Evolutionary conservation across 2,888 invertebrate species (phyloP).

Genomic region (Drosophila gaucha): DNA sequence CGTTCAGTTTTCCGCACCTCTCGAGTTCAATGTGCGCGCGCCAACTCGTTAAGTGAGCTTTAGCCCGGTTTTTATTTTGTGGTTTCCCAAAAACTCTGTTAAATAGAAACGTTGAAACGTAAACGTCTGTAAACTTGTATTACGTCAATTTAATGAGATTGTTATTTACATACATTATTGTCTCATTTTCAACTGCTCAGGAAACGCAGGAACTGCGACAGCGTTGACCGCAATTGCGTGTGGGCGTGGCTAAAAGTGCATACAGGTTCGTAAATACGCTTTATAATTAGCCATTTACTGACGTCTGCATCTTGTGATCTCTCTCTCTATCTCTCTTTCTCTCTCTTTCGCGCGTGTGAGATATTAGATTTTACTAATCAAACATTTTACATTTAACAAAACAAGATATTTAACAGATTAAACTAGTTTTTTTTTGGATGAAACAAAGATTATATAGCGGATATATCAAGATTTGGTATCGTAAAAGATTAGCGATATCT

Average conservation of each 20-base stretch:
- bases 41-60: slow-evolving; percentile 40
- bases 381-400: no score
- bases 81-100: slow-evolving; percentile 12
- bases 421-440: no score
- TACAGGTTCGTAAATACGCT: slow-evolving; percentile 44
- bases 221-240: slow-evolving; percentile 3
- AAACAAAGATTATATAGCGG: no score
- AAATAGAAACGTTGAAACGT: no score
- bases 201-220: background rate
- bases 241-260: slow-evolving; percentile 26
- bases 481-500: no score
- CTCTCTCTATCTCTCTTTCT: background rate
- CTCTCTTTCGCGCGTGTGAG: background rate
- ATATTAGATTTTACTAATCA: no score
- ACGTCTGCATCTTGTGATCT: background rate
- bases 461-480: no score
- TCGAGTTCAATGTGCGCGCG: slow-evolving; percentile 54
- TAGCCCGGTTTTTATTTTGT: background rate
- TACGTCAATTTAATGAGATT: slow-evolving; percentile 22
- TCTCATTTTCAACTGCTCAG: slow-evolving; percentile 29
- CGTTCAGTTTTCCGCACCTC: slow-evolving; percentile 22
- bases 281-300: slow-evolving; percentile 19
- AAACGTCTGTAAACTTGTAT: no score
- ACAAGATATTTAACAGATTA: no score
- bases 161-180: slow-evolving; percentile 10